phyloP scores from a whole-genome alignment of 1,140 invertebrate genomes.

The Periplaneta americana region DNA sequence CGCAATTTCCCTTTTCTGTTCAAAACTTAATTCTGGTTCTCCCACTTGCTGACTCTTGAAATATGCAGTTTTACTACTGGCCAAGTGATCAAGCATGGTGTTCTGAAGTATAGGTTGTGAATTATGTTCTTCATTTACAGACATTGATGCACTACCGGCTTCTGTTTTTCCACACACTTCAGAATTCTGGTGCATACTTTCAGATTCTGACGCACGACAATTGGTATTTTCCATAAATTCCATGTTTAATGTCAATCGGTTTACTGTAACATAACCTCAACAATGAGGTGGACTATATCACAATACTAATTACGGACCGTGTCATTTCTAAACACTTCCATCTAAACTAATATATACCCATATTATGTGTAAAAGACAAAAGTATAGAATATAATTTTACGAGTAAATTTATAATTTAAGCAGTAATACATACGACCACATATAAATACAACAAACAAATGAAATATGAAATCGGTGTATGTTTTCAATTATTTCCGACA shows the following conservation, averaged over 20 bases:
- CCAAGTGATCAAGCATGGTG: slow-evolving; percentile 8
- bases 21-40: slow-evolving; percentile 60
- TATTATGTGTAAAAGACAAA: no score
- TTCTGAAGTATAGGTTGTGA: not conserved
- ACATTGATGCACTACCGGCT: not conserved
- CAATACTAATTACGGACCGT: no score
- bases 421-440: no score
- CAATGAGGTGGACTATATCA: not conserved
- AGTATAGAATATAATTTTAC: no score
- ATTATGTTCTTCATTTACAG: not conserved
- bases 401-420: no score
- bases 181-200: not conserved
- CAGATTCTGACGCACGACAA: not conserved
- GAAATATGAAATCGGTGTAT: no score
- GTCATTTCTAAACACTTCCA: no score
- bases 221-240: not conserved
- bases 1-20: slow-evolving; percentile 66
- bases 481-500: no score
- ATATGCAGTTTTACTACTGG: slow-evolving; percentile 7
- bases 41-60: slow-evolving; percentile 76
- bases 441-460: no score
- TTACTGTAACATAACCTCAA: not conserved
- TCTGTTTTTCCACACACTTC: not conserved
- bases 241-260: not conserved
- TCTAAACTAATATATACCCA: no score